Evolutionary conservation across 2,797 vertebrate species (phyloP).

Genomic region (Sebastes paucispinis): DNA sequence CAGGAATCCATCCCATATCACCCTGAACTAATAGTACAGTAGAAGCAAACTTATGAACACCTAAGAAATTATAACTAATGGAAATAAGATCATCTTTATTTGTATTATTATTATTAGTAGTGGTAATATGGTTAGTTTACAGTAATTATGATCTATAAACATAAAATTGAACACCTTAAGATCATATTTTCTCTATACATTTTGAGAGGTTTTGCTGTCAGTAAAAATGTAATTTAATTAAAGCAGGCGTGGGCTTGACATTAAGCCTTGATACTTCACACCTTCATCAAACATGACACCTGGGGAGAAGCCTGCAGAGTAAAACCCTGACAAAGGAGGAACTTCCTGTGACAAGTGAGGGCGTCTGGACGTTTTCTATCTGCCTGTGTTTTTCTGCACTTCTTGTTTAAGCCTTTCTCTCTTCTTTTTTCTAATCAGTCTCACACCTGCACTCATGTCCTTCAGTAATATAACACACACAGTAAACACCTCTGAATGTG

Average conservation of each 20-base stretch:
- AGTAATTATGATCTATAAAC: not conserved
- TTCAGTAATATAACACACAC: not conserved
- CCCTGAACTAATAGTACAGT: too few relatives aligned
- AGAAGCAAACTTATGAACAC: too few relatives aligned
- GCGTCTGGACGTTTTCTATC: slow-evolving; percentile 28
- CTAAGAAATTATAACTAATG: not conserved
- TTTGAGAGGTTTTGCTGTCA: too few relatives aligned
- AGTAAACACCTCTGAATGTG: too few relatives aligned
- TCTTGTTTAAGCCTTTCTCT: not conserved
- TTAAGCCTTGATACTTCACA: slow-evolving; percentile 33
- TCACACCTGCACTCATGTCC: slow-evolving; percentile 13
- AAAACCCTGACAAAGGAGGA: slow-evolving; percentile 29
- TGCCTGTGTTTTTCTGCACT: not conserved
- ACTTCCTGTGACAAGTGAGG: slow-evolving; percentile 52
- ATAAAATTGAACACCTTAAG: not conserved
- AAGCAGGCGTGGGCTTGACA: slow-evolving; percentile 23
- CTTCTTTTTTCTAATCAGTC: not conserved
- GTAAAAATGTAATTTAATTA: not conserved
- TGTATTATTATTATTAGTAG: not conserved
- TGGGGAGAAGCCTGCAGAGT: slow-evolving; percentile 10
- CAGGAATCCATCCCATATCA: too few relatives aligned
- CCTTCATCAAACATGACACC: slow-evolving; percentile 50
- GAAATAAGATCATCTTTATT: not conserved
- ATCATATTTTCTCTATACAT: not conserved
- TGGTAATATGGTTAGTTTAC: not conserved